phyloP scores from a whole-genome alignment of 2,113 vertebrate species.

The Pycnonotus jocosus region DNA sequence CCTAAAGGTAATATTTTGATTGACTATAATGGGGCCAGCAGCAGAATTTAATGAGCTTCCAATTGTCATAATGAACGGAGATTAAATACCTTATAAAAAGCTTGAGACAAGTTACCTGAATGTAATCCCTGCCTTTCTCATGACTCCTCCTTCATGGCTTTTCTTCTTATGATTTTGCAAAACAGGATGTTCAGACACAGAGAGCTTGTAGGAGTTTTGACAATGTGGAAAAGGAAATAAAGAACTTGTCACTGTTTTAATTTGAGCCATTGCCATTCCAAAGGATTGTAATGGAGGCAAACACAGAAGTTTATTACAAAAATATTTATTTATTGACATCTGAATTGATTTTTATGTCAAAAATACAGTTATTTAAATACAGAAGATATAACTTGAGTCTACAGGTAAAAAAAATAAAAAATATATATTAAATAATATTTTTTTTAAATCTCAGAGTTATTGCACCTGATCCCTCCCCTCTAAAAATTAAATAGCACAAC shows the following conservation, averaged over 20 bases:
- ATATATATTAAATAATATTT: neutral
- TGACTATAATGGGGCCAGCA: neutral
- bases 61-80: neutral
- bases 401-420: neutral
- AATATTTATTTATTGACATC: constrained; percentile 39
- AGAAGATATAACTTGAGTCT: neutral
- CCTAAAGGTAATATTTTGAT: neutral
- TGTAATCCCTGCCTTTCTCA: neutral
- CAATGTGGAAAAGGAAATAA: neutral
- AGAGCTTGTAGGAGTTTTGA: neutral
- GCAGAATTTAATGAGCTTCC: neutral
- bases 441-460: neutral
- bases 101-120: neutral
- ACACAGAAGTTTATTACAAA: constrained; percentile 3
- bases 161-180: neutral
- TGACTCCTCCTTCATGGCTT: neutral
- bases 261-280: neutral
- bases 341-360: neutral
- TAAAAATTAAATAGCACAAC: neutral
- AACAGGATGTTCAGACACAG: neutral
- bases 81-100: neutral
- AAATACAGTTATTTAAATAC: neutral
- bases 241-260: neutral
- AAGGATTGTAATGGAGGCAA: neutral
- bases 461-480: neutral